Conservation (phyloP, 1,140 invertebrate species). For the Cephus cinctus region DNA sequence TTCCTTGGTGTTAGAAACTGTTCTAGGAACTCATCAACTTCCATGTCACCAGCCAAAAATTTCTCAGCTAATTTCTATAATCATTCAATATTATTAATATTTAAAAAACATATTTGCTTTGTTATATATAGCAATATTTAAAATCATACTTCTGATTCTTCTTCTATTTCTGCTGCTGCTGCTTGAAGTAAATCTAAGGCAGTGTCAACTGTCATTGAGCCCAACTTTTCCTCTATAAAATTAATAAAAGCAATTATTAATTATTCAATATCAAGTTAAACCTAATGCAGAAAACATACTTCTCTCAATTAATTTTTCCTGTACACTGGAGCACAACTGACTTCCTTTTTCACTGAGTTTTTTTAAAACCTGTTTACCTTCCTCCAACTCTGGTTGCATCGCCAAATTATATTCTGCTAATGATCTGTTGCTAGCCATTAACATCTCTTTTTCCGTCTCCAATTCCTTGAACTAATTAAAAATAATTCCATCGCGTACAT, state of each 20-base stretch:
- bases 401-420: slow-evolving; percentile 84
- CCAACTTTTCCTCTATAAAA: slow-evolving; percentile 65
- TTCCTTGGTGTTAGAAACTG: slow-evolving; percentile 73
- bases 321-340: slow-evolving; percentile 65
- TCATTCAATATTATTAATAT: slow-evolving; percentile 6
- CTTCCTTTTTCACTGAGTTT: slow-evolving; percentile 70
- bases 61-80: slow-evolving; percentile 66
- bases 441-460: slow-evolving; percentile 78
- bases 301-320: slow-evolving; percentile 66
- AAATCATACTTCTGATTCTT: slow-evolving; percentile 72
- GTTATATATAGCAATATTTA: slow-evolving; percentile 5
- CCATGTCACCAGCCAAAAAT: slow-evolving; percentile 71
- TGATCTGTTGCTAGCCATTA: slow-evolving; percentile 82
- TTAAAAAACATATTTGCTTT: slow-evolving; percentile 7
- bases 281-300: slow-evolving; percentile 54
- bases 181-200: slow-evolving; percentile 81
- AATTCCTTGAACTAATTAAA: slow-evolving; percentile 71
- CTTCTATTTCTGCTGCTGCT: slow-evolving; percentile 82
- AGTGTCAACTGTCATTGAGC: slow-evolving; percentile 74
- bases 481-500: slow-evolving; percentile 20
- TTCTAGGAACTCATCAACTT: slow-evolving; percentile 77
- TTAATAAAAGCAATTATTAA: slow-evolving; percentile 2
- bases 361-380: slow-evolving; percentile 67
- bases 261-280: slow-evolving; percentile 4
- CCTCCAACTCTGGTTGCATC: slow-evolving; percentile 76